Conservation (phyloP, 2,888 invertebrate genomes). For the Nomada ruficornis region DNA sequence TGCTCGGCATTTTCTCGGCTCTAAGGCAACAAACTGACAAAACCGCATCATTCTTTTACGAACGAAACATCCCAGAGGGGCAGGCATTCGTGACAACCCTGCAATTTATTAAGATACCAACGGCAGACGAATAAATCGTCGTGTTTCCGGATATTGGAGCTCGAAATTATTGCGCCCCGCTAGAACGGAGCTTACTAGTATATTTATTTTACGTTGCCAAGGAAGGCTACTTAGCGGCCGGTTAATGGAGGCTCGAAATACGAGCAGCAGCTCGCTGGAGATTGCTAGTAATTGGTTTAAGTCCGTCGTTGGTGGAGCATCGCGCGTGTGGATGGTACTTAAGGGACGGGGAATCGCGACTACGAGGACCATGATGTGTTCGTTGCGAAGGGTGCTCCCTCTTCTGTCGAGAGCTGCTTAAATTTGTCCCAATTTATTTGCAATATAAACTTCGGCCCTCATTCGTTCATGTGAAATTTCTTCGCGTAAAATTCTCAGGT, state of each 20-base stretch:
- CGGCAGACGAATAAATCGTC: conserved; percentile 51
- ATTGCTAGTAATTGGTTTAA: conserved; percentile 53
- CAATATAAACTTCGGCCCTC: neutral
- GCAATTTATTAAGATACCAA: conserved; percentile 57
- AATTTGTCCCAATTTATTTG: neutral
- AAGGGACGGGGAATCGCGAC: conserved; percentile 36
- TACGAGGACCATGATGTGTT: neutral
- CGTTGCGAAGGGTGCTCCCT: neutral
- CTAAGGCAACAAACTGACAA: neutral
- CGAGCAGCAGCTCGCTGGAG: conserved; percentile 29
- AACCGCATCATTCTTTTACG: neutral
- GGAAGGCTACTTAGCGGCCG: conserved; percentile 46
- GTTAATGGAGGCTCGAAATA: conserved; percentile 49
- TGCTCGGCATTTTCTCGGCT: neutral
- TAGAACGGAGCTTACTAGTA: conserved; percentile 31
- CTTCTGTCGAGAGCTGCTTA: neutral
- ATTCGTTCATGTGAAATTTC: neutral
- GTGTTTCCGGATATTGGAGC: conserved; percentile 39
- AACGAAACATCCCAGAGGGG: neutral
- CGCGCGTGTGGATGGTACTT: conserved; percentile 35
- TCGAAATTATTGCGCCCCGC: conserved; percentile 36
- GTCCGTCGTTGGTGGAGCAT: conserved; percentile 26
- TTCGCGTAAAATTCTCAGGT: neutral
- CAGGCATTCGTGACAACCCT: conserved; percentile 18
- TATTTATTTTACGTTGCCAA: conserved; percentile 53